Evolutionary conservation across 2,888 invertebrate genomes (phyloP).

Genomic region (Andrena bucephala): DNA sequence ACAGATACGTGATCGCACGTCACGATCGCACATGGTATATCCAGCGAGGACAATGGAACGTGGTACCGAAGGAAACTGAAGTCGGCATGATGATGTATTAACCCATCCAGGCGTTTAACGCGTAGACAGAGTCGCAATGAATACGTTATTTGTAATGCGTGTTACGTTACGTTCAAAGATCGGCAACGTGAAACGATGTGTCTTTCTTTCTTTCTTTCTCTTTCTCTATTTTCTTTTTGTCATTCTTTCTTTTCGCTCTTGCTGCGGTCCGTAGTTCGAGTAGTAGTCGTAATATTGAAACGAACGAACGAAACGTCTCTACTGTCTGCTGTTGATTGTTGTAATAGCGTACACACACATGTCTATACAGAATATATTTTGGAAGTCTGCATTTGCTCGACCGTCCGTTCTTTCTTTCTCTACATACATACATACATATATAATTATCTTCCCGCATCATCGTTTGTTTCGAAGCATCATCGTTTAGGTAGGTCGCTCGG

Average conservation of each 20-base stretch:
- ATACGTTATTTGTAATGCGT: slow-evolving; percentile 52
- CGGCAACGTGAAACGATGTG: slow-evolving; percentile 43
- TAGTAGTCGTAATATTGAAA: slow-evolving; percentile 52
- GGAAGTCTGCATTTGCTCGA: slow-evolving; percentile 70
- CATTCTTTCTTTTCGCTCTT: slow-evolving; percentile 23
- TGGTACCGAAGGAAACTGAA: slow-evolving; percentile 42
- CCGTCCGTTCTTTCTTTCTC: slow-evolving; percentile 57
- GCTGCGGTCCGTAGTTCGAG: slow-evolving; percentile 55
- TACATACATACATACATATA: slow-evolving; percentile 44
- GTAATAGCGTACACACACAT: slow-evolving; percentile 62
- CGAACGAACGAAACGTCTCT: slow-evolving; percentile 46
- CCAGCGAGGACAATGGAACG: slow-evolving; percentile 37
- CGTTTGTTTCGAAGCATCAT: slow-evolving; percentile 66
- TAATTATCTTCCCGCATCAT: slow-evolving; percentile 61
- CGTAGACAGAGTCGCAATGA: slow-evolving; percentile 50
- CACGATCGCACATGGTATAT: slow-evolving; percentile 21
- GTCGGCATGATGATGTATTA: slow-evolving; percentile 65
- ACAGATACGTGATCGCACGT: slow-evolving; percentile 67
- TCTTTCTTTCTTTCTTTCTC: slow-evolving; percentile 11
- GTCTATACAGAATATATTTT: slow-evolving; percentile 58
- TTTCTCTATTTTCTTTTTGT: neutral
- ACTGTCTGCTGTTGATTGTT: slow-evolving; percentile 70
- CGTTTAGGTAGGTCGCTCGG: slow-evolving; percentile 70
- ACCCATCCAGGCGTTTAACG: slow-evolving; percentile 46
- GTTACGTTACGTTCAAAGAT: slow-evolving; percentile 36